These are phyloP conservation scores for Echinarachnius parma DNA, from an alignment of 53 echinoderm and acorn worm genomes.

Conservation along the genomic window DNA sequence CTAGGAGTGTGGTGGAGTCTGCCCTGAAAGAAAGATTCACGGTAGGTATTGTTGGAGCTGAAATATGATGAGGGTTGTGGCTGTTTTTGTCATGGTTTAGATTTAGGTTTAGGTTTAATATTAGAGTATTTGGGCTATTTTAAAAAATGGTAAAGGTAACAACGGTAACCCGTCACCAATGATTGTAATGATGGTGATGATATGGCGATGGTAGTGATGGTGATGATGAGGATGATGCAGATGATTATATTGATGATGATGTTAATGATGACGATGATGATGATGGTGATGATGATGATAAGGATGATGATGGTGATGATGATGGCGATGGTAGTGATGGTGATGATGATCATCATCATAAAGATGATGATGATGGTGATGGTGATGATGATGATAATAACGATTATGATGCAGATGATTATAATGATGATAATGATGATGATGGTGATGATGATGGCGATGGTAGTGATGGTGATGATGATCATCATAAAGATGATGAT, in stretches of 20 bases:
- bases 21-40: slow-evolving; percentile 62
- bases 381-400: background rate
- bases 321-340: background rate
- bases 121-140: no score
- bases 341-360: background rate
- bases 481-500: background rate
- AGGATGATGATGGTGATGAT: background rate
- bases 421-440: background rate
- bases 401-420: background rate
- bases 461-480: background rate
- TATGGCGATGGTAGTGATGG: background rate
- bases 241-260: background rate
- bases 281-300: background rate
- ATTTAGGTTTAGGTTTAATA: no score
- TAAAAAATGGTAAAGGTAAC: no score
- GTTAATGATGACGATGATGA: background rate
- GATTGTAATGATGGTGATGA: background rate
- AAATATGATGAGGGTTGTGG: background rate
- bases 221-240: background rate
- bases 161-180: no score
- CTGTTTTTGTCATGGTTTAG: no score
- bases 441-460: background rate
- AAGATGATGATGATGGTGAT: background rate
- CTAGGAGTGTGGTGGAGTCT: slow-evolving; percentile 71
- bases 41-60: slow-evolving; percentile 32